Evolutionary conservation across 2,888 invertebrate species (phyloP).

Genomic region (Cantharis rustica): DNA sequence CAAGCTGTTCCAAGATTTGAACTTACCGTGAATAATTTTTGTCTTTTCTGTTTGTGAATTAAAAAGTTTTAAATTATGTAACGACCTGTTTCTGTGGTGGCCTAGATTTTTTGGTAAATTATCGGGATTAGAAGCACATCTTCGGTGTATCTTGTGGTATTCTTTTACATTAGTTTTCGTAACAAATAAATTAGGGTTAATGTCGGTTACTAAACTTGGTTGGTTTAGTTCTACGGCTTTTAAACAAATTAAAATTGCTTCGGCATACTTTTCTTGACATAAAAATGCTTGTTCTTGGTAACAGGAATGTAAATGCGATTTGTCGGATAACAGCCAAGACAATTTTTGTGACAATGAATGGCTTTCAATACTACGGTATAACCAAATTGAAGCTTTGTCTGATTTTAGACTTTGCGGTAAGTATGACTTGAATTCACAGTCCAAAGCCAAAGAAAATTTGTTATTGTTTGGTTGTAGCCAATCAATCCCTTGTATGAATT

Average conservation of each 20-base stretch:
- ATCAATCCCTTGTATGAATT: constrained; percentile 64
- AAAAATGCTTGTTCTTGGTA: constrained; percentile 65
- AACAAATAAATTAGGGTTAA: constrained; percentile 61
- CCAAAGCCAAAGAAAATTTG: constrained; percentile 57
- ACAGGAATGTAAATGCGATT: constrained; percentile 63
- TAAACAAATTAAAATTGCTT: constrained; percentile 66
- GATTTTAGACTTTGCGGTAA: constrained; percentile 57
- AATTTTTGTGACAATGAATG: constrained; percentile 64
- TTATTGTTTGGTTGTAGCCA: constrained; percentile 64
- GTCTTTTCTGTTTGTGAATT: constrained; percentile 5
- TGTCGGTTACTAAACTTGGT: constrained; percentile 64
- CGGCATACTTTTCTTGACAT: constrained; percentile 63
- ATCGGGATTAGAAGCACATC: constrained; percentile 64
- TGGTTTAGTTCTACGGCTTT: constrained; percentile 68
- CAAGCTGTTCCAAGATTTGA: constrained; percentile 56
- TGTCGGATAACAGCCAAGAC: constrained; percentile 66
- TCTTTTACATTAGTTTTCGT: constrained; percentile 44
- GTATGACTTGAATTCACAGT: constrained; percentile 53
- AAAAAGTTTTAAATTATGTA: constrained; percentile 15
- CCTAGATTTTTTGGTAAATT: constrained; percentile 44
- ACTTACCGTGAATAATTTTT: constrained; percentile 42
- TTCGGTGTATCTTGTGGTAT: constrained; percentile 58
- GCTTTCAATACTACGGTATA: constrained; percentile 60
- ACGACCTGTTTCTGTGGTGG: constrained; percentile 19
- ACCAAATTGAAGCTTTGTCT: constrained; percentile 62